These are phyloP conservation scores for Platycheirus rosarum DNA, from an alignment of 2,888 invertebrate genomes.

Conservation along the genomic window DNA sequence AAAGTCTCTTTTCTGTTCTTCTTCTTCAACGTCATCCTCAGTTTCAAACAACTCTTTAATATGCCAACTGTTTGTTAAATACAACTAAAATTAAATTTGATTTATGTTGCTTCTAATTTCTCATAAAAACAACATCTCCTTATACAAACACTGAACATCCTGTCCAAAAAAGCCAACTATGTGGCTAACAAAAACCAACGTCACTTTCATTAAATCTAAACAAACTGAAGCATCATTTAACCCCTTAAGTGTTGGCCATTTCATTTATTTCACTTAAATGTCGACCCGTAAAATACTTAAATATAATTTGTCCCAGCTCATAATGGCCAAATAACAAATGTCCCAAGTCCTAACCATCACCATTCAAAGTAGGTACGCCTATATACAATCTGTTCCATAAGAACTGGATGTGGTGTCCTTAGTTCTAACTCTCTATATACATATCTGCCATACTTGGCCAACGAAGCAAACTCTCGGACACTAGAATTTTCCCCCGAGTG, in stretches of 20 bases:
- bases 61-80: no score
- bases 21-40: no score
- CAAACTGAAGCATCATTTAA: slow-evolving; percentile 50
- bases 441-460: slow-evolving; percentile 2
- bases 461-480: not conserved
- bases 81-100: not conserved
- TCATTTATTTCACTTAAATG: slow-evolving; percentile 54
- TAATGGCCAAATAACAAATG: not conserved
- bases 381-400: slow-evolving; percentile 12
- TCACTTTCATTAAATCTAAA: slow-evolving; percentile 23
- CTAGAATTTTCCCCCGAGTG: slow-evolving; percentile 6
- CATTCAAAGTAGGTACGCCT: not conserved
- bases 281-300: slow-evolving; percentile 37
- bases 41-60: no score
- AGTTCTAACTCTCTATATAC: no score
- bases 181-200: slow-evolving; percentile 21
- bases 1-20: no score
- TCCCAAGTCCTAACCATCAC: not conserved
- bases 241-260: slow-evolving; percentile 45
- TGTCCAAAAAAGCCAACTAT: not conserved
- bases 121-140: not conserved
- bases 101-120: not conserved
- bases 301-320: slow-evolving; percentile 10
- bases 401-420: not conserved
- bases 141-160: not conserved